Evolutionary conservation across 2,113 vertebrate genomes (phyloP).

Genomic region (Larimichthys crocea): DNA sequence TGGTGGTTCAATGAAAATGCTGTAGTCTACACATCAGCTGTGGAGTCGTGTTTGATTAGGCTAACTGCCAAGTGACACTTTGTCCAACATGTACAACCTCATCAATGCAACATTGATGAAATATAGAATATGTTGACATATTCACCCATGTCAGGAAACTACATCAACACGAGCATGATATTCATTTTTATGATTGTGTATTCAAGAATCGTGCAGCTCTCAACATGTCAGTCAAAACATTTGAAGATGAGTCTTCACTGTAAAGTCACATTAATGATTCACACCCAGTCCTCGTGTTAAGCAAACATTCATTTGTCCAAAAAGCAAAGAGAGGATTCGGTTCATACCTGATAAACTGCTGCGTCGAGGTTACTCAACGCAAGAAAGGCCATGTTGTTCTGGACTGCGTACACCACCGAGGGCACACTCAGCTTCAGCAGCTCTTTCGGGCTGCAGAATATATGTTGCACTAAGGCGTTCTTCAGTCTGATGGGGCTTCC

Average conservation of each 20-base stretch:
- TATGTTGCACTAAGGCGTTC: slow-evolving; percentile 86
- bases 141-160: background rate
- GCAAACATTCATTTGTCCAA: background rate
- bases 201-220: background rate
- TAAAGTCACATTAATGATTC: background rate
- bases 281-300: background rate
- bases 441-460: slow-evolving; percentile 89
- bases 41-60: background rate
- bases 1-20: background rate
- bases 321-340: background rate
- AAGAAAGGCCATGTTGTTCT: slow-evolving; percentile 98
- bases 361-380: slow-evolving; percentile 97
- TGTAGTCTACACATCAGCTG: background rate
- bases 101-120: background rate
- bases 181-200: background rate
- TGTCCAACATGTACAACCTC: background rate
- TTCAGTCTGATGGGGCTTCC: slow-evolving; percentile 85
- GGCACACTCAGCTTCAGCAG: slow-evolving; percentile 94
- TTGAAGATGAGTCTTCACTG: too few species aligned
- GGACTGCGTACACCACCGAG: slow-evolving; percentile 93
- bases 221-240: background rate
- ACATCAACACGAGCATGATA: background rate
- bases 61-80: background rate
- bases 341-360: slow-evolving; percentile 94
- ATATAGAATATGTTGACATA: too few species aligned